phyloP scores from a whole-genome alignment of 1,140 invertebrate species.

The Calephelis nemesis region DNA sequence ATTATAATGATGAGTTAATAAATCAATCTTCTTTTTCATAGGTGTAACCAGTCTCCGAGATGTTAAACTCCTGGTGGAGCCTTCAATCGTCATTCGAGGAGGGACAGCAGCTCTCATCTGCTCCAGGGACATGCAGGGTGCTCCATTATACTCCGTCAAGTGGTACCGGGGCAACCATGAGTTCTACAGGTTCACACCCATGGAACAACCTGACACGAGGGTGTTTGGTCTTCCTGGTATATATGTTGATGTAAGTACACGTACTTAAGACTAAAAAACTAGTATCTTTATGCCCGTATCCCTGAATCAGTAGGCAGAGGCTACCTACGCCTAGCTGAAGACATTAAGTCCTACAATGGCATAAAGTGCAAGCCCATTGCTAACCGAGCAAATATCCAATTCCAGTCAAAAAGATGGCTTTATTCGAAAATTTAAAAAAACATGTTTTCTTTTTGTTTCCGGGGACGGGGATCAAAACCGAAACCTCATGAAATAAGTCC shows the following conservation, averaged over 20 bases:
- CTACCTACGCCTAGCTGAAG: too few species aligned
- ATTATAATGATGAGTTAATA: too few species aligned
- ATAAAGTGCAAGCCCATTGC: too few species aligned
- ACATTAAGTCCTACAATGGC: too few species aligned
- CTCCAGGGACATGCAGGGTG: constrained; percentile 86
- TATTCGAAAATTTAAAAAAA: too few species aligned
- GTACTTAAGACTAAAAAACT: background rate
- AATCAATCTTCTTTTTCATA: constrained; percentile 33
- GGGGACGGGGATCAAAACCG: too few species aligned
- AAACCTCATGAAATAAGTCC: too few species aligned
- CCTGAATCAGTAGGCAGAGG: too few species aligned
- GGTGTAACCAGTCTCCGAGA: constrained; percentile 71
- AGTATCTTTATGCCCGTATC: too few species aligned
- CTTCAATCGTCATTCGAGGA: constrained; percentile 82
- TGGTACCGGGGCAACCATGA: constrained; percentile 82
- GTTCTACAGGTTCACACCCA: constrained; percentile 88
- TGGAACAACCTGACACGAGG: constrained; percentile 83
- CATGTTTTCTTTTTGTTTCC: too few species aligned
- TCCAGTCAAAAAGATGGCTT: too few species aligned
- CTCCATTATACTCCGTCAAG: constrained; percentile 84
- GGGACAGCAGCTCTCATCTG: constrained; percentile 84
- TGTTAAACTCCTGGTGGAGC: constrained; percentile 76
- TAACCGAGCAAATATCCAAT: too few species aligned
- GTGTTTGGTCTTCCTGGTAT: constrained; percentile 86
- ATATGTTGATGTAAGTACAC: constrained; percentile 86